phyloP scores from a whole-genome alignment of 2,797 vertebrate genomes.

The Bovichtus variegatus region DNA sequence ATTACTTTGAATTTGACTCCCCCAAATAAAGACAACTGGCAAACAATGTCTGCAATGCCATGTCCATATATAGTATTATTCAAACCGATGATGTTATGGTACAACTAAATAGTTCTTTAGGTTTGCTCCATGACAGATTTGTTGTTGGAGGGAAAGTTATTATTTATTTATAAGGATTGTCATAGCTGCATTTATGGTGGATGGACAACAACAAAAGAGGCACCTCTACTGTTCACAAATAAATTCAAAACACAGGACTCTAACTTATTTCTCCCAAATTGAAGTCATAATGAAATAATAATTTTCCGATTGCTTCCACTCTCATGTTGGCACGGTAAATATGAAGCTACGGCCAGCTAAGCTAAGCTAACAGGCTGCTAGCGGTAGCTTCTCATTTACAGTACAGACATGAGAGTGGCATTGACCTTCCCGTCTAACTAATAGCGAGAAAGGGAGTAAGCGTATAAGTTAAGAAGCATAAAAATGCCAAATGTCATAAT shows the following conservation, averaged over 20 bases:
- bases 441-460: not conserved
- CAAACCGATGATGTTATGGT: not conserved
- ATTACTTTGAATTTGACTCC: constrained; percentile 35
- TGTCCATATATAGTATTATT: not conserved
- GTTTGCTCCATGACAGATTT: not conserved
- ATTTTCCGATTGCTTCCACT: not conserved
- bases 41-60: not conserved
- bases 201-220: not conserved
- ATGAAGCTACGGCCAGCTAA: not conserved
- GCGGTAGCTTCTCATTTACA: not conserved
- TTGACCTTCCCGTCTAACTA: constrained; percentile 3
- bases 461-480: not conserved
- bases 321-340: not conserved
- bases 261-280: not conserved
- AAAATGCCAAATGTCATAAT: not conserved
- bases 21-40: constrained; percentile 16
- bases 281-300: not conserved
- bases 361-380: not conserved
- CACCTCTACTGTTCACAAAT: no score
- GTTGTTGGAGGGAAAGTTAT: not conserved
- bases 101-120: not conserved
- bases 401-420: not conserved
- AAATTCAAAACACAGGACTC: not conserved
- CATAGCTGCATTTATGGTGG: not conserved
- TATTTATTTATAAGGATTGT: not conserved